Base-by-base conservation (phyloP, 2,113 vertebrate genomes). In the Thunnus maccoyii region DNA sequence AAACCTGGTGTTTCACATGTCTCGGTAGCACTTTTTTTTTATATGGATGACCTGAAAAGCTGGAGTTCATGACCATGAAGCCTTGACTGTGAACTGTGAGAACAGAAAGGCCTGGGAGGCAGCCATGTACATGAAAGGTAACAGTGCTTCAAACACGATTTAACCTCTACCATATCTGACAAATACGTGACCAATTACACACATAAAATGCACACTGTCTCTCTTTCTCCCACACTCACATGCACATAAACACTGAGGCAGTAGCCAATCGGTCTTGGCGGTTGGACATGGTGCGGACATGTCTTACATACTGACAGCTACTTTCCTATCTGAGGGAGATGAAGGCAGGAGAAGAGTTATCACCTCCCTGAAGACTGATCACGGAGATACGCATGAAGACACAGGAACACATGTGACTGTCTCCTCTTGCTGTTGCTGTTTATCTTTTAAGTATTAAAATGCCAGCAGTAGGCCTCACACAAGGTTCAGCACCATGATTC, bases 271-370 rank as follows among this genome's bases (percentile, higher is more conserved):
- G 2, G n/a, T 32, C 22, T 2, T 61, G 32, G 72, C 73, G 11
- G 83, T 4, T 71, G 75, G 73, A 48, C 56, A 12, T n/a, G 51
- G 60, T 64, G 60, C 2, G n/a, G 58, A 84, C 44, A 47, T 16
- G 61, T 67, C 68, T 9, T n/a, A 77, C 72, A 62, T 57, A 64
- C 71, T 56, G 54, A 85, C 76, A 76, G 57, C 57, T 64, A 4
- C 20, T 73, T 64, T 58, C 32, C 47, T 51, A 20, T 74, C 74
- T 25, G 67, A 55, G 25, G 64, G 36, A 64, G 71, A 78, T 62
- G 30, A 16, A 56, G 30, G 60, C 58, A 30, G 52, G 16, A 61
- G 70, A 12, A 51, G 54, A 61, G 66, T 17, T 47, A 48, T 66
- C 51, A 41, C 41, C 44, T 68, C 55, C 76, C 47, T 1, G 47